A percentile compares a stretch with the other conserved stretches of the same genome.
Evolutionary conservation across 2,113 vertebrate species (phyloP).

Genomic region (Pelmatolapia mariae): DNA sequence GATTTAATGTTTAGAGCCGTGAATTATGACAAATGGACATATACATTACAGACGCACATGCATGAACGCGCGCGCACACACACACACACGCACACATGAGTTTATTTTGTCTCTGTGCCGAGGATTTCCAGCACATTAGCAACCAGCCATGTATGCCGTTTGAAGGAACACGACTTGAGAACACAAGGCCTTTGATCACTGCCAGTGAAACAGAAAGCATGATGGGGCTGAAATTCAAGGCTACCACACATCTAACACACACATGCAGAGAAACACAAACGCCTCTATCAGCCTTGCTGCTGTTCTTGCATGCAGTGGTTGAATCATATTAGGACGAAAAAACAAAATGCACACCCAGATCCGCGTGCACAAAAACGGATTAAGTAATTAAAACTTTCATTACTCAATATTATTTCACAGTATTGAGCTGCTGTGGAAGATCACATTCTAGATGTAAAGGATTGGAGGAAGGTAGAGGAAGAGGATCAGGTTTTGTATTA

Average conservation of each 20-base stretch:
- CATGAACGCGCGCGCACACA: neutral
- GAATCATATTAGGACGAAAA: neutral
- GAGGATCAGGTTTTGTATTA: slow-evolving; percentile 56
- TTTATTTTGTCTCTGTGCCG: slow-evolving; percentile 15
- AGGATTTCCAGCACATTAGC: slow-evolving; percentile 64
- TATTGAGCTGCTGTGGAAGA: slow-evolving; percentile 40
- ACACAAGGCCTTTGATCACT: slow-evolving; percentile 26
- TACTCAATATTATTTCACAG: neutral
- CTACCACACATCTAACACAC: neutral
- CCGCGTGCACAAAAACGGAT: neutral
- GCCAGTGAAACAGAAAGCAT: slow-evolving; percentile 19
- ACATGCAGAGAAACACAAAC: neutral
- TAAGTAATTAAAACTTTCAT: neutral
- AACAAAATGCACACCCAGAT: neutral
- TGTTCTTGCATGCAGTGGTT: neutral
- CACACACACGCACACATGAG: neutral
- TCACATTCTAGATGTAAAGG: slow-evolving; percentile 30
- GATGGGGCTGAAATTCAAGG: neutral
- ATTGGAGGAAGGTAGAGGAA: slow-evolving; percentile 39
- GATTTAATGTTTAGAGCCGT: neutral
- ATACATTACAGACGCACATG: neutral
- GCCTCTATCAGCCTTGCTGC: neutral
- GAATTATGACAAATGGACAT: neutral
- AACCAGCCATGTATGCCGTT: slow-evolving; percentile 14
- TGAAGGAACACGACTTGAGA: slow-evolving; percentile 11